Conservation (phyloP, 1,140 invertebrate genomes). For the Drosophila elegans region DNA sequence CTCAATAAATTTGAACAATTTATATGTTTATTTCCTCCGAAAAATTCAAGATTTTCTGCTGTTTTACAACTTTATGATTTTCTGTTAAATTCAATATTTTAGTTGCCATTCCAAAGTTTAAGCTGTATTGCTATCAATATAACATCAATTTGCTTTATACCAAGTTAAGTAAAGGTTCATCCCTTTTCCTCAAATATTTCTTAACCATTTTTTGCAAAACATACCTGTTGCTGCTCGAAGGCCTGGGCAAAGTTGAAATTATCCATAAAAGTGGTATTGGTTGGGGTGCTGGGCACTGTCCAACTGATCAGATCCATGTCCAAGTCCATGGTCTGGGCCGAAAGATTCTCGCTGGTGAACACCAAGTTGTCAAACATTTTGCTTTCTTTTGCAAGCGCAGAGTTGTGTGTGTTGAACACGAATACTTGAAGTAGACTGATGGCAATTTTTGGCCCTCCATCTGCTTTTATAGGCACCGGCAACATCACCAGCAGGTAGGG, state of each 20-base stretch:
- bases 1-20: slow-evolving; percentile 3
- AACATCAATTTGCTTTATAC: too few relatives aligned
- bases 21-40: slow-evolving; percentile 5
- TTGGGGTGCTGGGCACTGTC: slow-evolving; percentile 31
- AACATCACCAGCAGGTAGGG: slow-evolving; percentile 37
- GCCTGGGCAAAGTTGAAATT: slow-evolving; percentile 18
- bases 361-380: slow-evolving; percentile 75
- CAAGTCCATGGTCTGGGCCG: slow-evolving; percentile 75
- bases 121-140: too few relatives aligned
- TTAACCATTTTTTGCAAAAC: background rate
- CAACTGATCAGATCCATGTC: slow-evolving; percentile 74
- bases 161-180: too few relatives aligned
- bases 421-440: slow-evolving; percentile 74
- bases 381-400: slow-evolving; percentile 3
- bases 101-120: too few relatives aligned
- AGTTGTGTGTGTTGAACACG: slow-evolving; percentile 67
- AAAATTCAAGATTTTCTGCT: background rate
- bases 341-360: slow-evolving; percentile 69
- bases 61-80: background rate
- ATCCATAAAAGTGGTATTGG: slow-evolving; percentile 42
- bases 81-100: too few relatives aligned
- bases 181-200: background rate
- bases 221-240: slow-evolving; percentile 51
- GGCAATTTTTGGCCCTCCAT: background rate
- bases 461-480: slow-evolving; percentile 55